A percentile compares a stretch with the other conserved stretches of the same genome.
phyloP scores from a whole-genome alignment of 2,888 invertebrate species.

The Drosophila neonasuta region DNA sequence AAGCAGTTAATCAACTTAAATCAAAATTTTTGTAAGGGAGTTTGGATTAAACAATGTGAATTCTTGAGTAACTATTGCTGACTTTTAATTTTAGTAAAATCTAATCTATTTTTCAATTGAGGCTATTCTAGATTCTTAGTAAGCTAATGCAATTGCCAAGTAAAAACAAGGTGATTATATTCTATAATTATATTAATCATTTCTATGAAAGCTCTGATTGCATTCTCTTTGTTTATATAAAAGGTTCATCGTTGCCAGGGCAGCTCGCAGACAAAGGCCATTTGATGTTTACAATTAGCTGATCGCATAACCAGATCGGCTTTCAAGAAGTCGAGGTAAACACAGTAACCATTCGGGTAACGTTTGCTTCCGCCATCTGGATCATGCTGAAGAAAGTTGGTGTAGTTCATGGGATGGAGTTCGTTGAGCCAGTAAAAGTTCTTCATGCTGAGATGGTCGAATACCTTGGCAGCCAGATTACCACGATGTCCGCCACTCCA shows the following conservation, averaged over 20 bases:
- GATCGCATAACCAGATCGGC: slow-evolving; percentile 5
- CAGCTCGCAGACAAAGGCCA: slow-evolving; percentile 62
- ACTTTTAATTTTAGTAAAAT: too few species aligned
- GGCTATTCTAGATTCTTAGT: too few species aligned
- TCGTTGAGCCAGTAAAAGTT: slow-evolving; percentile 60
- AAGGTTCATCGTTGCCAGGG: not conserved
- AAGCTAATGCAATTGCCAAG: too few species aligned
- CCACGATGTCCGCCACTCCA: slow-evolving; percentile 69
- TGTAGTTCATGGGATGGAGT: slow-evolving; percentile 55
- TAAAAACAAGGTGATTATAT: too few species aligned
- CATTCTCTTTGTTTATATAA: not conserved
- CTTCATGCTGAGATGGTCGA: slow-evolving; percentile 21
- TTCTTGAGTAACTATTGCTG: too few species aligned
- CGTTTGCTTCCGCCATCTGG: not conserved
- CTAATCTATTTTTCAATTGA: too few species aligned
- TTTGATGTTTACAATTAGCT: slow-evolving; percentile 11
- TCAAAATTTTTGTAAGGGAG: too few species aligned
- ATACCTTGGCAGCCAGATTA: slow-evolving; percentile 7
- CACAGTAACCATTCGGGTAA: slow-evolving; percentile 45
- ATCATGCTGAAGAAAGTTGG: slow-evolving; percentile 35
- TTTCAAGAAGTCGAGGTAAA: slow-evolving; percentile 43
- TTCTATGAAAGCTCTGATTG: too few species aligned
- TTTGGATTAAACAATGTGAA: too few species aligned
- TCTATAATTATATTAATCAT: too few species aligned
- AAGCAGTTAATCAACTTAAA: too few species aligned